Conservation (phyloP, 1,140 invertebrate genomes). For the Ceratosolen solmsi region DNA sequence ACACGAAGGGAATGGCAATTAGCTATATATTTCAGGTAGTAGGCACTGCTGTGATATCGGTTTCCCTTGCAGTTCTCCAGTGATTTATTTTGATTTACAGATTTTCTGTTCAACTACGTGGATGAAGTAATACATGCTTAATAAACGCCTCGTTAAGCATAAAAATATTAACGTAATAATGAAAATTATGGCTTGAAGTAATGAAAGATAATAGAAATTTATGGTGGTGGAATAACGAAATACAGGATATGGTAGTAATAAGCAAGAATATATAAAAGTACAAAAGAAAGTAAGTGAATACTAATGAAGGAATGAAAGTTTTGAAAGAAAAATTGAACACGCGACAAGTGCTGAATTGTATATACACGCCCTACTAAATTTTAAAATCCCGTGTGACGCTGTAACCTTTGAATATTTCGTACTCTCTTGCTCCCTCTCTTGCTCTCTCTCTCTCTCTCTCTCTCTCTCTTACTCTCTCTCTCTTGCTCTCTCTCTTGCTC, state of each 20-base stretch:
- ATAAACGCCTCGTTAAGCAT: too few relatives aligned
- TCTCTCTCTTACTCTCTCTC: not conserved
- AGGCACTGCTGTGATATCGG: too few relatives aligned
- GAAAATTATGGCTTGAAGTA: too few relatives aligned
- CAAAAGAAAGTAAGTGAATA: not conserved
- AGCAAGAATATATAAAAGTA: not conserved
- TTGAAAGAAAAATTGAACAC: constrained; percentile 21
- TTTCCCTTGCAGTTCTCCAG: too few relatives aligned
- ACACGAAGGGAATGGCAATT: too few relatives aligned
- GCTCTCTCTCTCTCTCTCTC: too few relatives aligned
- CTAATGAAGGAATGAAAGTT: constrained; percentile 5
- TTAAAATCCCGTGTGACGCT: constrained; percentile 12
- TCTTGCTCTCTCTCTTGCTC: constrained; percentile 4
- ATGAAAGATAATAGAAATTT: not conserved
- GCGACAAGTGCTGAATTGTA: not conserved
- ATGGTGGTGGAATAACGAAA: not conserved
- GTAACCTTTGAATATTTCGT: not conserved
- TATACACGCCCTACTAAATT: constrained; percentile 30
- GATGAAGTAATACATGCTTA: too few relatives aligned
- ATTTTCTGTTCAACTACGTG: too few relatives aligned
- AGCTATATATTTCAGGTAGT: too few relatives aligned
- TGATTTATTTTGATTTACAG: too few relatives aligned
- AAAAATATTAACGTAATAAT: too few relatives aligned
- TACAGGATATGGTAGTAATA: not conserved
- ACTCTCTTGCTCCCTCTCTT: not conserved